These are phyloP conservation scores for Egretta garzetta DNA, from an alignment of 2,113 vertebrate species.

Conservation along the genomic window DNA sequence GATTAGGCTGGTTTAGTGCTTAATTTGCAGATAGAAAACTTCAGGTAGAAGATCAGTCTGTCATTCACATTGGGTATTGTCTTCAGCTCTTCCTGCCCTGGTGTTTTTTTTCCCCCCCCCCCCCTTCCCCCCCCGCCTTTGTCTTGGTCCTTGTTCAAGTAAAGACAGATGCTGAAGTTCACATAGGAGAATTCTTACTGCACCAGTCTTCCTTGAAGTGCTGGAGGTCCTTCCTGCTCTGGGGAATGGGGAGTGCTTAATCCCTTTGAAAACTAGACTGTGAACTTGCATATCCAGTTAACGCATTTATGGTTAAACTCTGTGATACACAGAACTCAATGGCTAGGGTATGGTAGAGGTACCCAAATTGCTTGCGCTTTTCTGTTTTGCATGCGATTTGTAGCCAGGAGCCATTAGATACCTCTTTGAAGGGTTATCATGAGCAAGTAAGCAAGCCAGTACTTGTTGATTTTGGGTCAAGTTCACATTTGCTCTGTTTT, in stretches of 20 bases:
- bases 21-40: neutral
- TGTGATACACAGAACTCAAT: neutral
- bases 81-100: neutral
- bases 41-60: neutral
- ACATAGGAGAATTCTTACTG: neutral
- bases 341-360: neutral
- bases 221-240: neutral
- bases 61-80: fast-evolving
- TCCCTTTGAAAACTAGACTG: neutral
- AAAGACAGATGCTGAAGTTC: neutral
- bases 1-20: neutral
- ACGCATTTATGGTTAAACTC: too few relatives aligned
- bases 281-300: neutral
- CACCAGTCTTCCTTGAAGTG: neutral
- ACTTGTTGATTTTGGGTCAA: neutral
- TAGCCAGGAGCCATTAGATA: neutral
- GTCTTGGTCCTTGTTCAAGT: neutral
- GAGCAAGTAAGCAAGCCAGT: neutral
- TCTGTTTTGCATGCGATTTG: neutral
- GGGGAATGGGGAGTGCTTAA: fast-evolving
- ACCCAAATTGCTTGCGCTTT: too few relatives aligned
- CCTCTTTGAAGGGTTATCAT: neutral
- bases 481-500: neutral
- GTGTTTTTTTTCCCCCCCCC: neutral
- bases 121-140: too few relatives aligned